phyloP scores from a whole-genome alignment of 2,113 vertebrate species.

The Eolophus roseicapilla region DNA sequence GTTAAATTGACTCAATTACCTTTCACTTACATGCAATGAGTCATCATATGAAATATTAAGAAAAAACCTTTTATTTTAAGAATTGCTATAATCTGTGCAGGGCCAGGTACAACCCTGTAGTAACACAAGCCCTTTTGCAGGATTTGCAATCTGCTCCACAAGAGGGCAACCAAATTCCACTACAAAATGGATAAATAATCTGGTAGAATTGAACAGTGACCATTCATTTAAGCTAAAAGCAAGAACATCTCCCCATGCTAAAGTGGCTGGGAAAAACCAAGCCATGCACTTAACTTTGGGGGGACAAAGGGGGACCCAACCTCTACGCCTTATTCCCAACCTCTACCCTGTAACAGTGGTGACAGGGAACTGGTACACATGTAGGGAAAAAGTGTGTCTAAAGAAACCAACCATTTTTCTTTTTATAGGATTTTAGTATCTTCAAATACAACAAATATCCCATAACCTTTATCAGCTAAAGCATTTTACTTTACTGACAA shows the following conservation, averaged over 20 bases:
- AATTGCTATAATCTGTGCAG: not conserved
- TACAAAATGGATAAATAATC: not conserved
- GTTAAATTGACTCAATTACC: not conserved
- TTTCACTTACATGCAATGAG: not conserved
- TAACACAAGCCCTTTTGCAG: not conserved
- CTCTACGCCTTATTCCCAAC: not conserved
- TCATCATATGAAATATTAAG: not conserved
- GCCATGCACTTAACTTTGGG: not conserved
- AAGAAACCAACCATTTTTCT: not conserved
- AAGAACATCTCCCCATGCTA: not conserved
- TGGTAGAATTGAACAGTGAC: not conserved
- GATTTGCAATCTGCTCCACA: constrained; percentile 59
- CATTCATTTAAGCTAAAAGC: not conserved
- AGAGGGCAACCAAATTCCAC: constrained; percentile 76
- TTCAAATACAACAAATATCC: not conserved
- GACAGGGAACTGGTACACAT: not conserved
- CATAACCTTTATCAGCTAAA: not conserved
- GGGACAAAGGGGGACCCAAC: not conserved
- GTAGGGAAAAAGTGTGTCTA: not conserved
- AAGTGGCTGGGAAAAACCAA: not conserved
- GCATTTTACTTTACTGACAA: not conserved
- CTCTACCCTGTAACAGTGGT: not conserved
- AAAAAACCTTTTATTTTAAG: not conserved
- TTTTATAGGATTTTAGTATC: not conserved
- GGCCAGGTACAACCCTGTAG: not conserved